Evolutionary conservation across 2,113 vertebrate species (phyloP).

Genomic region (Varanus komodoensis): DNA sequence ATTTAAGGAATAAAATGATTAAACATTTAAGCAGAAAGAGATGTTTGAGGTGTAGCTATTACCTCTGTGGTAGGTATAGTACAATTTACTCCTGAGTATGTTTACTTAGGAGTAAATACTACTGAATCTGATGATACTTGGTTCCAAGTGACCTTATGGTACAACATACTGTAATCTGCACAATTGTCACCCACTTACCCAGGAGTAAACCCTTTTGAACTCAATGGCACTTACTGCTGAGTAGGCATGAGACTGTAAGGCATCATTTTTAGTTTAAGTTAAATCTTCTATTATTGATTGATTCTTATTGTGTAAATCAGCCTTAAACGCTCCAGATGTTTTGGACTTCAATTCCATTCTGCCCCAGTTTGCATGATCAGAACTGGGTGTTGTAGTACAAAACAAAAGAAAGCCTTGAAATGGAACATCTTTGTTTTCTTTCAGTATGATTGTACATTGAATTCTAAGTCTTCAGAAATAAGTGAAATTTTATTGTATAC

Average conservation of each 20-base stretch:
- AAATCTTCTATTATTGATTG: neutral
- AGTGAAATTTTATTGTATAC: neutral
- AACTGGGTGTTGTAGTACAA: too few relatives aligned
- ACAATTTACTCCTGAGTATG: neutral
- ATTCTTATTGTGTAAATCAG: constrained; percentile 11
- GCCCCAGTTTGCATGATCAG: too few relatives aligned
- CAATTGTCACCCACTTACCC: neutral
- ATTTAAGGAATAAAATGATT: neutral
- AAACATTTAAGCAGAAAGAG: neutral
- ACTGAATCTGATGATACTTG: neutral
- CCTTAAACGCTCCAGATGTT: too few relatives aligned
- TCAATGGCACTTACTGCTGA: neutral
- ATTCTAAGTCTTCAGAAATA: neutral
- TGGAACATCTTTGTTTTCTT: neutral
- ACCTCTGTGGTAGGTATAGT: neutral
- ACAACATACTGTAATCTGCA: neutral
- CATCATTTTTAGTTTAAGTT: neutral
- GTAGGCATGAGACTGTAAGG: neutral
- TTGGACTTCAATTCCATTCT: too few relatives aligned
- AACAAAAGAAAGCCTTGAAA: neutral
- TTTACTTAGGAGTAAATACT: neutral
- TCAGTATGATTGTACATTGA: neutral
- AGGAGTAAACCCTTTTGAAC: neutral
- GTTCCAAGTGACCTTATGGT: too few relatives aligned
- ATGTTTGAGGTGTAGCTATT: neutral